Evolutionary conservation across 2,888 invertebrate genomes (phyloP), one percentile per base, ranked within the genome.

Genomic region (Arrhopalites spinosus): DNA sequence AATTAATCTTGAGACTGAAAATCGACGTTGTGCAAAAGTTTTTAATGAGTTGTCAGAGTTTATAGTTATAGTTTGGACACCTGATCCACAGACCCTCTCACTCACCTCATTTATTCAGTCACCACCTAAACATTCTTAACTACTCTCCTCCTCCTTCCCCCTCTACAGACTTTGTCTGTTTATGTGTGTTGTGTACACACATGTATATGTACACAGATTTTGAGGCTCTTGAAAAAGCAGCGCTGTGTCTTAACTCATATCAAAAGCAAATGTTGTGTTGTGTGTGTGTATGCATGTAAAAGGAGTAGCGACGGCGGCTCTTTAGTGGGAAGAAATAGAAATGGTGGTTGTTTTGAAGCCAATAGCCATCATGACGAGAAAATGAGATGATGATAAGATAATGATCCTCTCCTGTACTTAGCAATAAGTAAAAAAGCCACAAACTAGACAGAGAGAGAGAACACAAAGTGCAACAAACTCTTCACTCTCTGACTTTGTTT

Each of bases 1-100:
- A 36, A 36, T 36, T 36, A 36, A 36, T 36, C 36, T 36, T 3
- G 11, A 11, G 11, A 11, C 36, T 36, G 36, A 3, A 11, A 36
- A 36, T 36, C 36, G 36, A 36, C 36, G 36, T 36, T 73, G 66
- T 73, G 73, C 73, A 73, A 76, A 76, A 76, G 76, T 76, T 76
- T n/a, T 76, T 76, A 76, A 76, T 76, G 76, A 76, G 73, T 73
- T 76, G 76, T 69, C 73, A 76, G 64, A 67, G 67, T 56, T 45
- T 30, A 73, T 72, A 47, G 72, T 72, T n/a, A n/a, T n/a, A n/a
- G n/a, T n/a, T n/a, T 72, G 64, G 70, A 73, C 76, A 76, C 76
- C 76, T 76, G 76, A 72, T 72, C 72, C 72, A 36, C 36, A 36
- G 5, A 36, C 36, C 3, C 36, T 7, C 36, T 7, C 36, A 36